Conservation (phyloP, 2,888 invertebrate species). For the Tromatobia lineatoria region DNA sequence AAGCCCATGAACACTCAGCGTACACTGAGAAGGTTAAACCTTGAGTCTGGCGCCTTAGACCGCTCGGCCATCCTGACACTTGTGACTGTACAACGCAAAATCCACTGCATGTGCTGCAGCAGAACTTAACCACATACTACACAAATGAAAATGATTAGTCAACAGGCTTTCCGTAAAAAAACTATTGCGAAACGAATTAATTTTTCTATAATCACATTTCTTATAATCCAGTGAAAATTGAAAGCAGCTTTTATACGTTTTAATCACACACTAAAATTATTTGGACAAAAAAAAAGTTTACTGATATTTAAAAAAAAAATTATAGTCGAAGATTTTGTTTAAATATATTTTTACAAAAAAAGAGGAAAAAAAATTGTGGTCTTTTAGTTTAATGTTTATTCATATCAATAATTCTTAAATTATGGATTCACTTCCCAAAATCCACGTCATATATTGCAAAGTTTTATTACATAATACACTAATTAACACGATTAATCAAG, state of each 20-base stretch:
- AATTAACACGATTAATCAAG: background rate
- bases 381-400: too few relatives aligned
- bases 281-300: background rate
- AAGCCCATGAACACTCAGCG: conserved; percentile 71
- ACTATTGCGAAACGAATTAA: too few relatives aligned
- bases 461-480: background rate
- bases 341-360: conserved; percentile 16
- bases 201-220: background rate
- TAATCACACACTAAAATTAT: background rate
- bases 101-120: background rate
- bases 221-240: background rate
- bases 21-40: conserved; percentile 78
- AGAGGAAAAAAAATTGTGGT: conserved; percentile 38
- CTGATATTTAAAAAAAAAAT: background rate
- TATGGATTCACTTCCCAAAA: conserved; percentile 28
- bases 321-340: background rate
- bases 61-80: conserved; percentile 88
- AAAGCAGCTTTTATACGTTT: background rate
- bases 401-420: too few relatives aligned
- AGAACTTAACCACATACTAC: background rate
- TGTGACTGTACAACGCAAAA: conserved; percentile 28
- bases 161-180: background rate
- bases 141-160: background rate
- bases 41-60: conserved; percentile 89
- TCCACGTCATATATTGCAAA: background rate